Conservation (phyloP, 2,797 vertebrate species). For the Sardinella longiceps region DNA sequence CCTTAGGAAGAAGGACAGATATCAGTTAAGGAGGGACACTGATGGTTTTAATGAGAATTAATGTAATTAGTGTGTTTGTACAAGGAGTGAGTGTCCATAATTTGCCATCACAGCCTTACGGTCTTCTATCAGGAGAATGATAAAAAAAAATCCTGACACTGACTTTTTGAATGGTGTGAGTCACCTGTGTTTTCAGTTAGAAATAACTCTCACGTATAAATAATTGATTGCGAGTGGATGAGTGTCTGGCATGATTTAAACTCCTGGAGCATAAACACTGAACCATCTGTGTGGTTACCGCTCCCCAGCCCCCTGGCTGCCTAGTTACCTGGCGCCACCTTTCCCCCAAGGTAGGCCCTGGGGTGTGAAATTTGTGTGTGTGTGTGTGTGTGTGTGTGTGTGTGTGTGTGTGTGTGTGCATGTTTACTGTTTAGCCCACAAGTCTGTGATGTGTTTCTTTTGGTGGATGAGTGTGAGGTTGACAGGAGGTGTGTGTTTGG, state of each 20-base stretch:
- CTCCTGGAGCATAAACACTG: constrained; percentile 58
- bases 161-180: constrained; percentile 29
- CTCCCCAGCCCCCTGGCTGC: constrained; percentile 68
- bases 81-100: background rate
- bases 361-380: constrained; percentile 48
- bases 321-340: constrained; percentile 66
- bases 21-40: constrained; percentile 12
- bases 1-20: constrained; percentile 55
- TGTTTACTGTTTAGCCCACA: too few relatives aligned
- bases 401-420: background rate
- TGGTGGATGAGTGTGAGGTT: constrained; percentile 13
- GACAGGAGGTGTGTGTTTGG: constrained; percentile 19
- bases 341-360: constrained; percentile 52
- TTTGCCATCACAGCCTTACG: background rate
- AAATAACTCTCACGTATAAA: constrained; percentile 62
- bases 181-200: constrained; percentile 53
- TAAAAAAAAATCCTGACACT: constrained; percentile 35
- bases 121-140: constrained; percentile 27
- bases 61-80: background rate
- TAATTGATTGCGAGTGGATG: constrained; percentile 61
- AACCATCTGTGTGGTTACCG: constrained; percentile 61
- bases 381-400: constrained; percentile 35
- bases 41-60: background rate
- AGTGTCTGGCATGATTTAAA: constrained; percentile 47
- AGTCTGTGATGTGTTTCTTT: background rate